phyloP scores from a whole-genome alignment of 2,797 vertebrate species.

The Propithecus deckenii region DNA sequence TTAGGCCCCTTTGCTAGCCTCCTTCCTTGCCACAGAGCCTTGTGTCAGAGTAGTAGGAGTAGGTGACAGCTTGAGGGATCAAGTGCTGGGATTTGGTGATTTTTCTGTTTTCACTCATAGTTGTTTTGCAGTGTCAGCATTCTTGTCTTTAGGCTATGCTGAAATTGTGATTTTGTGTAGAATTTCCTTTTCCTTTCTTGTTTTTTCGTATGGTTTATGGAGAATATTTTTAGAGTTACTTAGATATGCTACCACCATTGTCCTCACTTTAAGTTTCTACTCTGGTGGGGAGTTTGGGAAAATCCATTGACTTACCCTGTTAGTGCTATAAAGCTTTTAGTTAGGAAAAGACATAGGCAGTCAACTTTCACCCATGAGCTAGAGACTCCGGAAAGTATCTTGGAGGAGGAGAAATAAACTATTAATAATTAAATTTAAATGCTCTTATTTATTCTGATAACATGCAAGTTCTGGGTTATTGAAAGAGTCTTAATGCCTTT shows the following conservation, averaged over 20 bases:
- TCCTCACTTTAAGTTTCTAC: neutral
- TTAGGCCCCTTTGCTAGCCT: neutral
- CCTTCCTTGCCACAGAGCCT: neutral
- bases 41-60: neutral
- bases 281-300: neutral
- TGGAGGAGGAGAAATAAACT: neutral
- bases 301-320: neutral
- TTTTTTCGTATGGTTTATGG: neutral
- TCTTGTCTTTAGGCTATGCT: neutral
- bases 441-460: neutral
- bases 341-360: neutral
- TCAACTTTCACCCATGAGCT: neutral
- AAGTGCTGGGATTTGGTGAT: neutral
- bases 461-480: neutral
- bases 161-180: neutral
- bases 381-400: neutral
- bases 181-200: slow-evolving; percentile 12
- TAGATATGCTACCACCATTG: neutral
- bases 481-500: neutral
- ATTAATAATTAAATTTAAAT: neutral
- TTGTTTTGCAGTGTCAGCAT: neutral
- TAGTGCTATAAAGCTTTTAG: neutral
- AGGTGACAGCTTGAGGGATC: neutral
- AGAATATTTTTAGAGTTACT: slow-evolving; percentile 40
- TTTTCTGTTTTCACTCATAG: neutral